Percentiles rank a stretch among this genome's conserved stretches.
phyloP scores from a whole-genome alignment of 1,140 invertebrate genomes.

The Scylla paramamosain region DNA sequence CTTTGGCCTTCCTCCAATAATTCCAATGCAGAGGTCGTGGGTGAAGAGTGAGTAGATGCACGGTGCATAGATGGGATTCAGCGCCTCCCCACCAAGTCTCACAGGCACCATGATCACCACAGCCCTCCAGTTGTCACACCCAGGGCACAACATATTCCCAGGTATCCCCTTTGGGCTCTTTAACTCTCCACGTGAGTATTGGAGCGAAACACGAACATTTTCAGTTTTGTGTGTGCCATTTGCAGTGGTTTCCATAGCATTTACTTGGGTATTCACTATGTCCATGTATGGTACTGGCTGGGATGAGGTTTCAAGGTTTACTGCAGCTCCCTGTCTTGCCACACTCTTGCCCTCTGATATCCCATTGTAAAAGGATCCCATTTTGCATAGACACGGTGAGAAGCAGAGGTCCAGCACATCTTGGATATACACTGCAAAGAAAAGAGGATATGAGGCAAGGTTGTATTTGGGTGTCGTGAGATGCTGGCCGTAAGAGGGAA shows the following conservation, averaged over 20 bases:
- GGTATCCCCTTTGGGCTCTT: not conserved
- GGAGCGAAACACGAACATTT: not conserved
- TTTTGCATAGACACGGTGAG: conserved; percentile 58
- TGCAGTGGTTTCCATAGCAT: not conserved
- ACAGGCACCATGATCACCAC: conserved; percentile 92
- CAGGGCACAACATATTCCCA: conserved; percentile 19
- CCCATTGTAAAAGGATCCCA: conserved; percentile 16
- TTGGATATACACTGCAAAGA: conserved; percentile 74
- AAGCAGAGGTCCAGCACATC: conserved; percentile 73
- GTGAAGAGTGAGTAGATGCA: conserved; percentile 89
- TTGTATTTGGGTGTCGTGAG: not conserved
- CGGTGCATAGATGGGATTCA: conserved; percentile 91
- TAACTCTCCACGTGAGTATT: not conserved
- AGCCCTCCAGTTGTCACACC: conserved; percentile 84
- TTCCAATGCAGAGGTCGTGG: conserved; percentile 90
- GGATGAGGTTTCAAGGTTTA: not conserved
- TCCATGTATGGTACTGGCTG: not conserved
- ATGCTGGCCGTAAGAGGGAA: too few species aligned
- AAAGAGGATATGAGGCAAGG: conserved; percentile 9
- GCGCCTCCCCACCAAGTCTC: conserved; percentile 90
- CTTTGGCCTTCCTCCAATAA: conserved; percentile 94
- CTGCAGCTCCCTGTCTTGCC: not conserved
- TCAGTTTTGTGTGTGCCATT: not conserved
- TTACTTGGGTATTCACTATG: not conserved
- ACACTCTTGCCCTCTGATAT: not conserved